Conservation (phyloP, 2,797 vertebrate species). For the Platyrinchus mystaceus region DNA sequence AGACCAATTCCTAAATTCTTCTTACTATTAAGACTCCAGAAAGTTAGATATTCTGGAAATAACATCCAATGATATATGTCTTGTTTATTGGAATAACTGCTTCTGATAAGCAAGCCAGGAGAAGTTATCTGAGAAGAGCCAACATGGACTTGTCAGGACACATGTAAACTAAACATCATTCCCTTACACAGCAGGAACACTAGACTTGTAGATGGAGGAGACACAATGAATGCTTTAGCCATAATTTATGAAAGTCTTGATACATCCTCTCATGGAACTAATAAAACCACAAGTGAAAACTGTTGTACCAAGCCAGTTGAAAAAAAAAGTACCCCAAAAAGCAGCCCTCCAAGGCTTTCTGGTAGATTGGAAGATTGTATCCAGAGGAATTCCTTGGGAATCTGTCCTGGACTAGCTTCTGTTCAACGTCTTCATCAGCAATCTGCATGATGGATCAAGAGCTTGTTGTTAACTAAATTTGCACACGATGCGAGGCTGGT, state of each 20-base stretch:
- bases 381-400: neutral
- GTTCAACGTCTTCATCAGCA: neutral
- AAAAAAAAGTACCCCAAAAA: neutral
- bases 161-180: neutral
- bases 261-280: neutral
- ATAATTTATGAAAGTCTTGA: neutral
- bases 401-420: neutral
- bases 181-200: neutral
- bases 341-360: neutral
- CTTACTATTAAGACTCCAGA: neutral
- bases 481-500: accelerated
- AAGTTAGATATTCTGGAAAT: neutral
- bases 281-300: neutral
- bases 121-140: neutral
- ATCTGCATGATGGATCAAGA: neutral
- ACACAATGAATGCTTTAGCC: neutral
- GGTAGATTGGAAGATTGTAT: neutral
- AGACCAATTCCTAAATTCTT: neutral
- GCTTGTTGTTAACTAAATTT: neutral
- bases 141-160: neutral
- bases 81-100: neutral
- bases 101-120: neutral
- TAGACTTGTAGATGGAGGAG: neutral
- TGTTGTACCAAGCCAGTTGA: neutral
- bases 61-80: neutral